Evolutionary conservation across 1,140 invertebrate species (phyloP).

Genomic region (Macrotrachela quadricornifera): DNA sequence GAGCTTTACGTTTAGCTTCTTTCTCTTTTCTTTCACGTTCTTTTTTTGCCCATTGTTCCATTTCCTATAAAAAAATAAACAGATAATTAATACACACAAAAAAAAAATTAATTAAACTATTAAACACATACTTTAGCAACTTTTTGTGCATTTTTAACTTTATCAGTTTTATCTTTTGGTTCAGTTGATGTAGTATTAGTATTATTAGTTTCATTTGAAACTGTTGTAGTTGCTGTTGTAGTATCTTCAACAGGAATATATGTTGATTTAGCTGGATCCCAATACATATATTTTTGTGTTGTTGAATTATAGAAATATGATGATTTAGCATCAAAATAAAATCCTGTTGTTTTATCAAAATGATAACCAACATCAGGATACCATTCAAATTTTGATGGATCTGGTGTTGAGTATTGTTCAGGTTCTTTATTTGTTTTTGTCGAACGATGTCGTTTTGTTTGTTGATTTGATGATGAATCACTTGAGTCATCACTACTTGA

Average conservation of each 20-base stretch:
- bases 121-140: slow-evolving; percentile 54
- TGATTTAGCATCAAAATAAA: slow-evolving; percentile 84
- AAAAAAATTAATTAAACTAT: not conserved
- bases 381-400: slow-evolving; percentile 71
- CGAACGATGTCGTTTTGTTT: slow-evolving; percentile 11
- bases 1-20: slow-evolving; percentile 33
- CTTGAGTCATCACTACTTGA: slow-evolving; percentile 10
- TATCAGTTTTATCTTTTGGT: slow-evolving; percentile 21
- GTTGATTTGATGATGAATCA: slow-evolving; percentile 10
- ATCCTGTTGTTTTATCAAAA: slow-evolving; percentile 67
- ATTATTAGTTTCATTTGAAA: slow-evolving; percentile 16
- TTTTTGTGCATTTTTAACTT: slow-evolving; percentile 89
- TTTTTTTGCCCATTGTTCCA: slow-evolving; percentile 88
- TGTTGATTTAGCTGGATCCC: slow-evolving; percentile 39
- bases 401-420: slow-evolving; percentile 44
- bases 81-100: not conserved
- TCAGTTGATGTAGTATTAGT: slow-evolving; percentile 13
- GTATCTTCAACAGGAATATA: slow-evolving; percentile 9
- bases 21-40: slow-evolving; percentile 62
- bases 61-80: slow-evolving; percentile 35
- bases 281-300: slow-evolving; percentile 75
- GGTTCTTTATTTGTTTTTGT: not conserved
- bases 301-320: slow-evolving; percentile 51
- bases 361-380: slow-evolving; percentile 88
- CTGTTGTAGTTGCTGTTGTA: slow-evolving; percentile 15